A percentile compares a stretch with the other conserved stretches of the same genome.
These are phyloP conservation scores for Stenopsyche tienmushanensis DNA, from an alignment of 1,140 invertebrate genomes.

Conservation along the genomic window DNA sequence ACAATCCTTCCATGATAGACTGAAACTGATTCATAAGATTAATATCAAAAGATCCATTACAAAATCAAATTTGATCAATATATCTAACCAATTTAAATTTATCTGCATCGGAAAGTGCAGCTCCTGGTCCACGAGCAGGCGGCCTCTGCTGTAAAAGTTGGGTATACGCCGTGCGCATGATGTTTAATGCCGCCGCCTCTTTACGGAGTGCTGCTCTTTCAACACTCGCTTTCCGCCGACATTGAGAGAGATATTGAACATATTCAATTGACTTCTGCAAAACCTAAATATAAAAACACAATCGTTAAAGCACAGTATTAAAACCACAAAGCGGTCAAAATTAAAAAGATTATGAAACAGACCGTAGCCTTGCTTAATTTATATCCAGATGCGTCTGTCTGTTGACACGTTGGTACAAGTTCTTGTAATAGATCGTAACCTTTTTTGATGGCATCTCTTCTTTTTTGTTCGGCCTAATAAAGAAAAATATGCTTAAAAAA, in stretches of 20 bases:
- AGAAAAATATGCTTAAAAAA: not conserved
- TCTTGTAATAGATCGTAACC: conserved; percentile 90
- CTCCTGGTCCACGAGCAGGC: conserved; percentile 84
- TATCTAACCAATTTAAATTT: conserved; percentile 91
- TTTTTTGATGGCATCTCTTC: conserved; percentile 95
- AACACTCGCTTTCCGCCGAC: conserved; percentile 91
- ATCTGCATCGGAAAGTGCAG: conserved; percentile 87
- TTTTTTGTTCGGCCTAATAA: conserved; percentile 76
- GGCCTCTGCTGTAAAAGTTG: conserved; percentile 94
- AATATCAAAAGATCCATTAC: conserved; percentile 11
- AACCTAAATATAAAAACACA: conserved; percentile 50
- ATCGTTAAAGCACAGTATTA: conserved; percentile 12
- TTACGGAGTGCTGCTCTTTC: conserved; percentile 90
- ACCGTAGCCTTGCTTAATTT: conserved; percentile 95
- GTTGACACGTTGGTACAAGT: conserved; percentile 89
- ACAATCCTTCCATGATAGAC: conserved; percentile 90
- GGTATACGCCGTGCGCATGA: conserved; percentile 93
- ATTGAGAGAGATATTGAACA: conserved; percentile 86
- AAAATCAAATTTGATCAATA: not conserved
- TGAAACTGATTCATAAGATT: conserved; percentile 73
- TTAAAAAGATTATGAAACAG: conserved; percentile 41
- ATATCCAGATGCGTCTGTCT: conserved; percentile 83
- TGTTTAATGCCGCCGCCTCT: conserved; percentile 90
- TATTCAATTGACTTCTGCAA: conserved; percentile 91
- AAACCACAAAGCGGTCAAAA: not conserved